Evolutionary conservation across 2,113 vertebrate species (phyloP).

Genomic region (Megaceryle maxima): DNA sequence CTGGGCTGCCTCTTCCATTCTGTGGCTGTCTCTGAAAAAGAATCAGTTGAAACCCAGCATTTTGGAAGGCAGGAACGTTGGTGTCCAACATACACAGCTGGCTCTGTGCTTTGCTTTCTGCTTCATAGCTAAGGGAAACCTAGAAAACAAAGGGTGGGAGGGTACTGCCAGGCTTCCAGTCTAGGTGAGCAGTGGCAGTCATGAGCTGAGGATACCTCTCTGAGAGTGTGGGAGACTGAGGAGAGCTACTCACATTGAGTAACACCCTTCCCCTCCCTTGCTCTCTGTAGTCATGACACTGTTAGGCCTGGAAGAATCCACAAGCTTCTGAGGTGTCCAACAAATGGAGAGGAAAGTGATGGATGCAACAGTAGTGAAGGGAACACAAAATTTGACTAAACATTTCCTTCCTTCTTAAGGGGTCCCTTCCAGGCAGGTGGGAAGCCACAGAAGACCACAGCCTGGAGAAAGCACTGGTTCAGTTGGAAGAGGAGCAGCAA

Average conservation of each 20-base stretch:
- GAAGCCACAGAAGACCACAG: slow-evolving; percentile 75
- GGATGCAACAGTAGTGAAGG: background rate
- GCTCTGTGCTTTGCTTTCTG: background rate
- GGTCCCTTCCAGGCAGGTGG: slow-evolving; percentile 53
- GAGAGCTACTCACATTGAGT: background rate
- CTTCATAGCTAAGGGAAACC: background rate
- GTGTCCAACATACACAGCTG: background rate
- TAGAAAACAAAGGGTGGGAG: background rate
- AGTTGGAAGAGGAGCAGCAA: slow-evolving; percentile 87
- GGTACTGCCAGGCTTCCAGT: background rate
- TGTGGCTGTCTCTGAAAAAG: background rate
- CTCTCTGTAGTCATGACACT: background rate
- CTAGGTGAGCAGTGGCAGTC: background rate
- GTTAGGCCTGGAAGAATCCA: background rate
- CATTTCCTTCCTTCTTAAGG: slow-evolving; percentile 48
- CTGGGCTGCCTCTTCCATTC: background rate
- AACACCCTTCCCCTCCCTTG: background rate
- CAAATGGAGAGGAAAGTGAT: background rate
- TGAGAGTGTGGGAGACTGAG: background rate
- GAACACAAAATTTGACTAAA: background rate
- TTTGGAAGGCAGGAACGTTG: background rate
- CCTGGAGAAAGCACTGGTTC: slow-evolving; percentile 83
- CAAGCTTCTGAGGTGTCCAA: background rate
- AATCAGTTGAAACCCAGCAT: background rate
- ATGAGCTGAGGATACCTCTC: background rate